Conservation (phyloP, 1,140 invertebrate genomes). For the Aphelenchoides avenae region DNA sequence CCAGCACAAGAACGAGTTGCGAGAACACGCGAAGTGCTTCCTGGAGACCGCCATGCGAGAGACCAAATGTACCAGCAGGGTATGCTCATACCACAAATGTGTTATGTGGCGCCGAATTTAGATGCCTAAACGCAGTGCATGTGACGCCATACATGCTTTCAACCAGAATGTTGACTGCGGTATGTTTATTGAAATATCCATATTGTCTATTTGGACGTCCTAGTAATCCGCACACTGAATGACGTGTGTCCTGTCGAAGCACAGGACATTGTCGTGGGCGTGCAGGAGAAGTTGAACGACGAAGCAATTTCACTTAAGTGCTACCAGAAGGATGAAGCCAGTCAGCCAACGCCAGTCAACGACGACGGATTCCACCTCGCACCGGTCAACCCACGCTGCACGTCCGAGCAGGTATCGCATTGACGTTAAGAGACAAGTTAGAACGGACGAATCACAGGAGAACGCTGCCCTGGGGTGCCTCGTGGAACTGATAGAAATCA, state of each 20-base stretch:
- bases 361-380: conserved; percentile 40
- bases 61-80: conserved; percentile 27
- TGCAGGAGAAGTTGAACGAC: conserved; percentile 54
- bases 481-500: conserved; percentile 53
- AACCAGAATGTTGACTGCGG: conserved; percentile 54
- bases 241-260: conserved; percentile 51
- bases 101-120: not conserved
- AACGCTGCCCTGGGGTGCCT: conserved; percentile 52
- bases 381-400: conserved; percentile 39
- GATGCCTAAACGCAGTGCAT: conserved; percentile 18
- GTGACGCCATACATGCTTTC: conserved; percentile 49
- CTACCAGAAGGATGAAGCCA: conserved; percentile 34
- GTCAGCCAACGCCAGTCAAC: not conserved
- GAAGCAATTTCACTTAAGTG: conserved; percentile 48
- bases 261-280: conserved; percentile 48
- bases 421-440: not conserved
- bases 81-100: conserved; percentile 30
- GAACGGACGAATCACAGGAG: conserved; percentile 35
- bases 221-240: conserved; percentile 42
- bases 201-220: no score
- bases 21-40: conserved; percentile 12
- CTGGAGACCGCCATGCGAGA: conserved; percentile 25
- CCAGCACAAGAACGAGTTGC: conserved; percentile 10
- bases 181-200: no score
- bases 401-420: conserved; percentile 45